Base-by-base conservation (phyloP, 2,888 invertebrate genomes). In the Volucella zonaria region DNA sequence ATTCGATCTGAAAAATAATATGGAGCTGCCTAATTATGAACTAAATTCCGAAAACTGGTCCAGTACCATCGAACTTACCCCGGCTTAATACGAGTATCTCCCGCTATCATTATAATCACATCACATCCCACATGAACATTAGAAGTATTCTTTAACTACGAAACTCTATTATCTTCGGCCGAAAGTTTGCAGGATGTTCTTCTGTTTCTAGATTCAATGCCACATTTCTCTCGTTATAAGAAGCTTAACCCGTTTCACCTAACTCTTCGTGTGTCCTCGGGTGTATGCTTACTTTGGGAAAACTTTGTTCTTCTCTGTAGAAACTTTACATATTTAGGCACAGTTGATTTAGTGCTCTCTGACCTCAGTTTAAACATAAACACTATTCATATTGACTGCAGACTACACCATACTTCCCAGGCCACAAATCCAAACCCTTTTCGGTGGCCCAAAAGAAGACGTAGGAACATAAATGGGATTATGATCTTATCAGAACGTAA, bases 401-500 rank as follows among this genome's bases (percentile, higher is more conserved):
- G 77, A 78, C 81, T 76, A 86, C 83, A 82, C 75, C 85, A 77
- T 78, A 54, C 54, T 62, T 68, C 54, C 79, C 78, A 8, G 40
- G 11, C 75, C 62, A 75, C 68, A 70, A 73, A 68, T 73, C 68
- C 56, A 31, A 86, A 85, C 85, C 85, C 74, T 77, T 81, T 80
- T 74, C 51, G 67, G 56, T 68, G 64, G 81, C 83, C 86, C 87
- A 87, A 81, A 82, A 86, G 78, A 82, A 86, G 82, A 86, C 85
- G 62, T 89, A 90, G 88, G 88, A 90, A 91, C 90, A 91, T 90
- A 91, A 91, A 92, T 91, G 92, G 91, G 91, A 91, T 91, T 92
- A 91, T 91, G 91, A 91, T 92, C 91, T 91, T 92, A 92, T 92
- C 91, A 90, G 88, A 88, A 87, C 88, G 88, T 87, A 88, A 87